phyloP scores from a whole-genome alignment of 2,113 vertebrate species.

The Pseudonaja textilis region DNA sequence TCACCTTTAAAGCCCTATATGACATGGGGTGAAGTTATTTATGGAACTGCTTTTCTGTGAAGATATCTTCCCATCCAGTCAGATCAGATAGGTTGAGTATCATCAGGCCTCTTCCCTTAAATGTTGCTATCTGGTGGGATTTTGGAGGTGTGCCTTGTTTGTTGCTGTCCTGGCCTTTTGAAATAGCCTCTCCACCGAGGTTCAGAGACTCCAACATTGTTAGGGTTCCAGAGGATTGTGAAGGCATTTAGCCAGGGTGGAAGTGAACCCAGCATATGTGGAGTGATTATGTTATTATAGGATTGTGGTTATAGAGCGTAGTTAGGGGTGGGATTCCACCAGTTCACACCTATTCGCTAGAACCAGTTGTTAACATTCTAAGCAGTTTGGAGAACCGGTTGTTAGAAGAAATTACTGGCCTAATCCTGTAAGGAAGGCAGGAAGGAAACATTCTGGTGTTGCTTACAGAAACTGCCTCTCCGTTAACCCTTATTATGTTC shows the following conservation, averaged over 20 bases:
- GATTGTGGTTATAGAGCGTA: neutral
- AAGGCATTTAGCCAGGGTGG: neutral
- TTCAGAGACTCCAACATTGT: neutral
- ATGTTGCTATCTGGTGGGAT: neutral
- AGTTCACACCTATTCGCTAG: too few relatives aligned
- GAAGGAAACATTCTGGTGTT: too few relatives aligned
- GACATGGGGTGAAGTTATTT: neutral
- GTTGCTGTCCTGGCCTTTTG: neutral
- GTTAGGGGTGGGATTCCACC: too few relatives aligned
- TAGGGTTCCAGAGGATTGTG: neutral
- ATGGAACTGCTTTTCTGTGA: neutral
- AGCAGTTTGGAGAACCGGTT: too few relatives aligned
- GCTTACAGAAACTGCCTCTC: too few relatives aligned
- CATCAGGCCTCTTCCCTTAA: neutral
- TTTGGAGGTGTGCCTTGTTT: neutral
- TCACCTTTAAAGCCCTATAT: neutral
- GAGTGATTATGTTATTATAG: neutral
- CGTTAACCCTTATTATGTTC: too few relatives aligned
- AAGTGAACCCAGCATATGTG: neutral
- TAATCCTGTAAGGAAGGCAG: too few relatives aligned
- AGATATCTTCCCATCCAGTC: neutral
- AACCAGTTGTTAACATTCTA: too few relatives aligned
- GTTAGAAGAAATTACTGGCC: too few relatives aligned
- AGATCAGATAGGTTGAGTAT: neutral
- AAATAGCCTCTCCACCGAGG: neutral